Evolutionary conservation across 2,888 invertebrate species (phyloP), one percentile per base, ranked within the genome.

Genomic region (Allolobophora icterica): DNA sequence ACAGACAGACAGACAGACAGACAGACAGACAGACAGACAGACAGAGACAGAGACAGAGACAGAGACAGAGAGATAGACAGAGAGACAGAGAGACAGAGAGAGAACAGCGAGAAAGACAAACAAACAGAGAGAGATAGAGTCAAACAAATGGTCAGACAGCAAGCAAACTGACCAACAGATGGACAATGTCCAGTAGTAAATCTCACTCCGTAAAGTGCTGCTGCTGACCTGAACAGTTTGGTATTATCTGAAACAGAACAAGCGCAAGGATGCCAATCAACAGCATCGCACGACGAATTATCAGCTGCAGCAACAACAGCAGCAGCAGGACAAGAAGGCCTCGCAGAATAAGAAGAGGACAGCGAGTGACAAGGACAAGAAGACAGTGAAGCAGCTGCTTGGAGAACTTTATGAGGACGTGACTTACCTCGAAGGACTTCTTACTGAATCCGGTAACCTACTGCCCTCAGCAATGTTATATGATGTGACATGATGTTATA

Each of bases 351-450:
- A 71, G 45, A 90, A 89, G 89, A 42, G 71, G 24, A 91, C 84
- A 40, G 30, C 34, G 24, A 89, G 42, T 35, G 33, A 19, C 34
- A 90, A 45, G 33, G 89, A 90, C 90, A 45, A 52, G 21, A 95
- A 95, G 91, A 95, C 95, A 8, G 94, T 94, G 84, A 96, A 96
- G 89, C 96, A 97, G 83, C 91, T 97, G 0, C 95, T 97, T 0
- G 97, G 97, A 0, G 97, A 97, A 92, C 95, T 98, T 84, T 97
- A 97, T 95, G 96, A 97, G 0, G 98, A 98, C 95, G 97, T 97
- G 94, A 96, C 97, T 91, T 98, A 97, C 95, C 95, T 98, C 91
- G 97, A 98, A 94, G 97, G 97, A 94, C 96, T 98, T 30, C 95
- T 98, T 42, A 96, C 96, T 92, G 97, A 97, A 95, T 97, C 97